A percentile compares a stretch with the other conserved stretches of the same genome.
phyloP scores from a whole-genome alignment of 2,113 vertebrate genomes.

The Mormyrus lacerda region DNA sequence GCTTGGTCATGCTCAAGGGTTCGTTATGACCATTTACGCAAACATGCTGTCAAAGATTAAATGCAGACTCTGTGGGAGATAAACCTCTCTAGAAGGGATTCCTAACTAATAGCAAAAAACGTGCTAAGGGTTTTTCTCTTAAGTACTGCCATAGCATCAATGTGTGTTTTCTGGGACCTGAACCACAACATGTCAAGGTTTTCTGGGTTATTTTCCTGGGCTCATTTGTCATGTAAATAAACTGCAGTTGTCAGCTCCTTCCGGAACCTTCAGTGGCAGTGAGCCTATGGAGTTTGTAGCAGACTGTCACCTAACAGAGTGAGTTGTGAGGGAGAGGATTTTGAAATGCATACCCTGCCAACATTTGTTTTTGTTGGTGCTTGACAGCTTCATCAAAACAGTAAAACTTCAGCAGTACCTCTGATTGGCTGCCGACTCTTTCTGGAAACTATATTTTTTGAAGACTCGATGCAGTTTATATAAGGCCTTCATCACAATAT shows the following conservation, averaged over 20 bases:
- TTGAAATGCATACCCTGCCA: background rate
- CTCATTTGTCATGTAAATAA: background rate
- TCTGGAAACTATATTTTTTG: background rate
- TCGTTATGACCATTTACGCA: background rate
- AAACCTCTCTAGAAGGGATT: background rate
- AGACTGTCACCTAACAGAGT: background rate
- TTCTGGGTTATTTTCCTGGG: background rate
- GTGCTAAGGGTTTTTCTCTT: background rate
- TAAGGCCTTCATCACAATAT: background rate
- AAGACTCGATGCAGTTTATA: background rate
- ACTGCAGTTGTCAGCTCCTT: background rate
- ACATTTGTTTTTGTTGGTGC: background rate
- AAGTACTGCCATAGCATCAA: background rate
- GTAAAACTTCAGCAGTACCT: background rate
- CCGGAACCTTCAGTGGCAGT: background rate
- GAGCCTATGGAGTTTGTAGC: background rate
- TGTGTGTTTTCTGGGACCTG: background rate
- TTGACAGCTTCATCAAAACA: background rate
- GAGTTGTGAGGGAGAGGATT: background rate
- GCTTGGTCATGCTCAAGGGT: background rate
- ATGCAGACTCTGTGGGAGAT: background rate
- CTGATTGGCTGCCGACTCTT: background rate
- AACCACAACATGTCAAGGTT: background rate
- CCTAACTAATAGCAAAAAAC: background rate
- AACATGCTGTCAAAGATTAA: background rate